These are phyloP conservation scores for Perca schrenkii DNA, from an alignment of 2,113 vertebrate genomes.

Conservation along the genomic window DNA sequence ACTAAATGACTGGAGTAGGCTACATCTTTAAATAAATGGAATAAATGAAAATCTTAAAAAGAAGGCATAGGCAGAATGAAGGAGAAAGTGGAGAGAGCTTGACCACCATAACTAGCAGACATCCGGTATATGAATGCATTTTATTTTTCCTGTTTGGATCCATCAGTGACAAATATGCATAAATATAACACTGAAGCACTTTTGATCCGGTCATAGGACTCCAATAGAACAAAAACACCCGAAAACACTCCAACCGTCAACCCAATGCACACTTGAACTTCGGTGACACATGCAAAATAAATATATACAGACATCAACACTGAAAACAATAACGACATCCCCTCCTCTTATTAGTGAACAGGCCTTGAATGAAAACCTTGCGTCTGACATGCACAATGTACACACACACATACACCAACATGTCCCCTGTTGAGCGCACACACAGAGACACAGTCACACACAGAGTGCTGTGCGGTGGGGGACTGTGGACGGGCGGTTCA, in stretches of 20 bases:
- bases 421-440: conserved; percentile 37
- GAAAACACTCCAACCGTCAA: conserved; percentile 7
- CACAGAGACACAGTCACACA: conserved; percentile 20
- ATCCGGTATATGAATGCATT: background rate
- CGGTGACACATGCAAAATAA: conserved; percentile 33
- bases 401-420: conserved; percentile 47
- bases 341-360: conserved; percentile 23
- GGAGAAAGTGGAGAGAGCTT: background rate
- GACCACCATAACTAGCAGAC: background rate
- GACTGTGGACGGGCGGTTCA: conserved; percentile 48
- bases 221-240: background rate
- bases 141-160: conserved; percentile 19
- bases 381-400: conserved; percentile 42
- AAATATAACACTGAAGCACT: conserved; percentile 15
- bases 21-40: background rate
- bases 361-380: conserved; percentile 22
- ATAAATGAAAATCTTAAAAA: background rate
- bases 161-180: conserved; percentile 20
- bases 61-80: background rate
- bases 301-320: conserved; percentile 29
- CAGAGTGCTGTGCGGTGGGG: conserved; percentile 25
- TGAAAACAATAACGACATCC: conserved; percentile 12
- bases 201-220: background rate
- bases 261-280: conserved; percentile 37
- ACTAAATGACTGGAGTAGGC: background rate